Evolutionary conservation across 2,797 vertebrate species (phyloP).

Genomic region (Coregonus ussuriensis): DNA sequence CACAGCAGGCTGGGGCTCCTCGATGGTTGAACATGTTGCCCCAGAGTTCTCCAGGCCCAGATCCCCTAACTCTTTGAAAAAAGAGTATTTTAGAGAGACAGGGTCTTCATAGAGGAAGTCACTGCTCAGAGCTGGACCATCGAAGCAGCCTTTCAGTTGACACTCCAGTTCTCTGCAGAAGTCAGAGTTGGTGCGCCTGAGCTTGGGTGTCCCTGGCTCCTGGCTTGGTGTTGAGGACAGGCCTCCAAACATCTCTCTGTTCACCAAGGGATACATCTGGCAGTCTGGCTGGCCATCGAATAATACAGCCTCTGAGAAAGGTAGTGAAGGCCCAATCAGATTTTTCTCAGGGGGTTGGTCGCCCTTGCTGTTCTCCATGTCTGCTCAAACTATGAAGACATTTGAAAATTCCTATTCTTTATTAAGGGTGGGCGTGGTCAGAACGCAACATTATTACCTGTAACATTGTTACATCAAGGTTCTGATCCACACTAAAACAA

Average conservation of each 20-base stretch:
- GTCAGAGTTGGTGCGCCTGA: slow-evolving; percentile 53
- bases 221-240: slow-evolving; percentile 58
- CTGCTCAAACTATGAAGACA: slow-evolving; percentile 49
- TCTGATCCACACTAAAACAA: not conserved
- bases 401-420: slow-evolving; percentile 40
- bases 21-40: slow-evolving; percentile 44
- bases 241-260: slow-evolving; percentile 57
- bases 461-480: not conserved
- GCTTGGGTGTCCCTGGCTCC: slow-evolving; percentile 54
- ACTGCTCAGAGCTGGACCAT: slow-evolving; percentile 44
- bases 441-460: slow-evolving; percentile 2
- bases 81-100: slow-evolving; percentile 39
- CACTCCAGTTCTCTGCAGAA: slow-evolving; percentile 53
- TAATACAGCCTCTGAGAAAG: slow-evolving; percentile 52
- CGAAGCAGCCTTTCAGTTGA: slow-evolving; percentile 46
- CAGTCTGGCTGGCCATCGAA: slow-evolving; percentile 67
- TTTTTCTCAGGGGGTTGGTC: slow-evolving; percentile 50
- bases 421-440: slow-evolving; percentile 16
- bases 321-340: slow-evolving; percentile 56
- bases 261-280: slow-evolving; percentile 65
- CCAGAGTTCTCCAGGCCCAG: slow-evolving; percentile 37
- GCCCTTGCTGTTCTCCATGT: slow-evolving; percentile 52
- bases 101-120: slow-evolving; percentile 38
- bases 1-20: slow-evolving; percentile 9
- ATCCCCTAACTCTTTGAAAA: slow-evolving; percentile 28